Conservation (phyloP, 2,797 vertebrate species). For the Adrianichthys oophorus region DNA sequence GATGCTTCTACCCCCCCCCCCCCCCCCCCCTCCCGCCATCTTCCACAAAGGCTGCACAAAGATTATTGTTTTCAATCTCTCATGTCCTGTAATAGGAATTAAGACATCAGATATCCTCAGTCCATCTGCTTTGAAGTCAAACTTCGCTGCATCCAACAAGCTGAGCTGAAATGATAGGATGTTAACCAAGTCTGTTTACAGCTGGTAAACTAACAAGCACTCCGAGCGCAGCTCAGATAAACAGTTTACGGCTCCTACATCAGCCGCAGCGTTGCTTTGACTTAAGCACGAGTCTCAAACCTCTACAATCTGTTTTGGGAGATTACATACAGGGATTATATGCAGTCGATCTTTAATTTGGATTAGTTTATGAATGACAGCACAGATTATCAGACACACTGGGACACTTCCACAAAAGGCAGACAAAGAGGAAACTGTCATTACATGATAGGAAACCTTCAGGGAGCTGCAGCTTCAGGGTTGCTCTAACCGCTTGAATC, state of each 20-base stretch:
- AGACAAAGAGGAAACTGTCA: slow-evolving; percentile 55
- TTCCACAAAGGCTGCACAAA: not conserved
- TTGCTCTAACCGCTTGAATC: not conserved
- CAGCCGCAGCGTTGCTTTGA: slow-evolving; percentile 48
- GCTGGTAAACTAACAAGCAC: slow-evolving; percentile 53
- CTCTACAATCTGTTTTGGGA: slow-evolving; percentile 41
- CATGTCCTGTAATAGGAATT: slow-evolving; percentile 10
- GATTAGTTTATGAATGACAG: slow-evolving; percentile 13
- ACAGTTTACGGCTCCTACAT: slow-evolving; percentile 47
- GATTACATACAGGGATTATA: slow-evolving; percentile 3
- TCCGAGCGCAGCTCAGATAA: slow-evolving; percentile 25
- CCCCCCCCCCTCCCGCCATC: not conserved
- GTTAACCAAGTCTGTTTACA: slow-evolving; percentile 31
- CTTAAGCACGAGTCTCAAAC: slow-evolving; percentile 55
- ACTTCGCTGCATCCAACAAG: slow-evolving; percentile 11
- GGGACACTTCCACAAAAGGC: slow-evolving; percentile 21
- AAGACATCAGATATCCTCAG: slow-evolving; percentile 11
- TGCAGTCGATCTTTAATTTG: slow-evolving; percentile 34
- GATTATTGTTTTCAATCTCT: not conserved
- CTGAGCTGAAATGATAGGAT: slow-evolving; percentile 48
- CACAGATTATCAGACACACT: slow-evolving; percentile 6
- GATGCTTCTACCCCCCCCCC: too few relatives aligned
- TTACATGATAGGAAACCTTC: slow-evolving; percentile 38
- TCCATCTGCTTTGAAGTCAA: slow-evolving; percentile 15
- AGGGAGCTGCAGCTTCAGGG: slow-evolving; percentile 10